These are phyloP conservation scores for Campylomormyrus numenius DNA, from an alignment of 2,113 vertebrate genomes.

Conservation along the genomic window DNA sequence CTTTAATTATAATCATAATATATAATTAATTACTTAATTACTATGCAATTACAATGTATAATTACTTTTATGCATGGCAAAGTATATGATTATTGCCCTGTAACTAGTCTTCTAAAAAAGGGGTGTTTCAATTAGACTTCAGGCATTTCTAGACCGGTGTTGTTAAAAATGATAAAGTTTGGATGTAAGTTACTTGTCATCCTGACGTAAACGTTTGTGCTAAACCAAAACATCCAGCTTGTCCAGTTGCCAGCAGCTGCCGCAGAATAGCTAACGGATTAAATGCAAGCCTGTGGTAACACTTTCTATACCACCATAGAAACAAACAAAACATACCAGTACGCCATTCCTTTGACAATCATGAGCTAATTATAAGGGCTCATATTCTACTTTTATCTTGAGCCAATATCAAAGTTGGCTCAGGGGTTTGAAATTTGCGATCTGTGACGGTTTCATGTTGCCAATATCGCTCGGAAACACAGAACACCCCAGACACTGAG, in stretches of 20 bases:
- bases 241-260: neutral
- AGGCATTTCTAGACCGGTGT: neutral
- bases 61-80: slow-evolving; percentile 7
- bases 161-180: neutral
- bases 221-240: neutral
- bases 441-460: neutral
- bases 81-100: slow-evolving; percentile 6
- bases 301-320: neutral
- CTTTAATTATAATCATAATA: slow-evolving; percentile 13
- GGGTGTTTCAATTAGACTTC: slow-evolving; percentile 8
- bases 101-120: slow-evolving; percentile 3
- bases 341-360: neutral
- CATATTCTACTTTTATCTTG: neutral
- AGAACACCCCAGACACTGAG: neutral
- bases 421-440: neutral
- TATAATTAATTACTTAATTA: slow-evolving; percentile 15
- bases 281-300: neutral
- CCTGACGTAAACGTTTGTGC: neutral
- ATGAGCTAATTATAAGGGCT: neutral
- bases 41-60: neutral
- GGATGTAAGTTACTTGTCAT: neutral
- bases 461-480: neutral
- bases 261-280: neutral
- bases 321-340: neutral
- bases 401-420: slow-evolving; percentile 2